phyloP scores from a whole-genome alignment of 1,140 invertebrate species.

The honey bee (Apis mellifera) region DNA sequence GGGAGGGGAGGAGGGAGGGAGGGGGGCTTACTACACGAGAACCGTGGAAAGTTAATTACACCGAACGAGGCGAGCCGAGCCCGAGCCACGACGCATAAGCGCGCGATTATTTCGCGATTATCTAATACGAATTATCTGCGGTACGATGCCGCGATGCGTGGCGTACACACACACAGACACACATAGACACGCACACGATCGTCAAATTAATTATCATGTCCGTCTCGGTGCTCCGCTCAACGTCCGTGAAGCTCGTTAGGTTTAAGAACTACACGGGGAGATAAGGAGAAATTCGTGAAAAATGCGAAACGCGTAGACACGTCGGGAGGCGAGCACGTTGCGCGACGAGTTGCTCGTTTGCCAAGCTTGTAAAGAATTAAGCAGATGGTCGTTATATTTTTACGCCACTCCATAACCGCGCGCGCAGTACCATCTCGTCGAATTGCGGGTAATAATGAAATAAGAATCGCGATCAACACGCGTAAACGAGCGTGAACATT shows the following conservation, averaged over 20 bases:
- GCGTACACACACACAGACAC: too few species aligned
- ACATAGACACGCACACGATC: too few species aligned
- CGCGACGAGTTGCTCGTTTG: not conserved
- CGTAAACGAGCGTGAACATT: not conserved
- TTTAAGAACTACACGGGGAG: conserved; percentile 6
- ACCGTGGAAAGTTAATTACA: conserved; percentile 62
- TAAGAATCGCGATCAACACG: conserved; percentile 6
- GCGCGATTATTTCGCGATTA: conserved; percentile 61
- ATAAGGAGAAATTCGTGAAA: conserved; percentile 36
- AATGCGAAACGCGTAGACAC: conserved; percentile 31
- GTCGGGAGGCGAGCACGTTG: too few species aligned
- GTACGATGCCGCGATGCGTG: conserved; percentile 32
- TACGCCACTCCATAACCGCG: not conserved
- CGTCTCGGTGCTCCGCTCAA: conserved; percentile 41
- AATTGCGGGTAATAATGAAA: not conserved
- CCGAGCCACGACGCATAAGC: conserved; percentile 30
- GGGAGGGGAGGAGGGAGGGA: too few species aligned
- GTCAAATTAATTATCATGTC: conserved; percentile 56
- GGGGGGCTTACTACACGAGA: conserved; percentile 19
- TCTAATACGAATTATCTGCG: conserved; percentile 63
- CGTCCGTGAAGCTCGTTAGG: conserved; percentile 42
- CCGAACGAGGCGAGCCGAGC: conserved; percentile 1
- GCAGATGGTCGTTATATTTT: conserved; percentile 27
- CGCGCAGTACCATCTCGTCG: not conserved
- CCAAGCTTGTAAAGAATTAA: not conserved